Conservation (phyloP, 1,140 invertebrate genomes). For the Amphibalanus amphitrite region DNA sequence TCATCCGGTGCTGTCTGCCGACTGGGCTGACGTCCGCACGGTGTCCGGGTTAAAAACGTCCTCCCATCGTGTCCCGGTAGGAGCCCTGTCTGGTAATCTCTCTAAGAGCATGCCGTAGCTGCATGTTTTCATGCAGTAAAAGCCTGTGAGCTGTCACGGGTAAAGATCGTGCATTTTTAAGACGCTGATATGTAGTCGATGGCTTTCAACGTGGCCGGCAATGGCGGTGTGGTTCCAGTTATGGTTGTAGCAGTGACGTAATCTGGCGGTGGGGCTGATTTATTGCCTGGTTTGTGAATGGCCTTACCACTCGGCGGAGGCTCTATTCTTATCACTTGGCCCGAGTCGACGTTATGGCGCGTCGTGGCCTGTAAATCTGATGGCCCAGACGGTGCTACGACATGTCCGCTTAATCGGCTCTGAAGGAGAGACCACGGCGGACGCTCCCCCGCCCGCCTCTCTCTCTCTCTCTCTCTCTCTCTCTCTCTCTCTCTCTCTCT, state of each 20-base stretch:
- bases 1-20: background rate
- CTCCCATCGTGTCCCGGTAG: background rate
- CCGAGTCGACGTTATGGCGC: background rate
- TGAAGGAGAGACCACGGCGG: background rate
- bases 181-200: background rate
- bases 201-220: conserved; percentile 1
- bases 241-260: background rate
- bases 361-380: background rate
- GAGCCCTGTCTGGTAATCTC: background rate
- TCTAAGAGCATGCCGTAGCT: background rate
- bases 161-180: background rate
- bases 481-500: too few species aligned
- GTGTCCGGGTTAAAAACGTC: background rate
- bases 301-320: background rate
- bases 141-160: background rate
- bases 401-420: background rate
- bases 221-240: background rate
- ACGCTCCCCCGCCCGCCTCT: too few species aligned
- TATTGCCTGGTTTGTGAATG: background rate
- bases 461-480: too few species aligned
- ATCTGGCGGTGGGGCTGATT: background rate
- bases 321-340: background rate
- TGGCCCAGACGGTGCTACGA: background rate
- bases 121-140: background rate
- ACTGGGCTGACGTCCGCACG: background rate